A percentile compares a stretch with the other conserved stretches of the same genome.
These are phyloP conservation scores for Penaeus monodon DNA, from an alignment of 2,888 invertebrate species.

Conservation along the genomic window DNA sequence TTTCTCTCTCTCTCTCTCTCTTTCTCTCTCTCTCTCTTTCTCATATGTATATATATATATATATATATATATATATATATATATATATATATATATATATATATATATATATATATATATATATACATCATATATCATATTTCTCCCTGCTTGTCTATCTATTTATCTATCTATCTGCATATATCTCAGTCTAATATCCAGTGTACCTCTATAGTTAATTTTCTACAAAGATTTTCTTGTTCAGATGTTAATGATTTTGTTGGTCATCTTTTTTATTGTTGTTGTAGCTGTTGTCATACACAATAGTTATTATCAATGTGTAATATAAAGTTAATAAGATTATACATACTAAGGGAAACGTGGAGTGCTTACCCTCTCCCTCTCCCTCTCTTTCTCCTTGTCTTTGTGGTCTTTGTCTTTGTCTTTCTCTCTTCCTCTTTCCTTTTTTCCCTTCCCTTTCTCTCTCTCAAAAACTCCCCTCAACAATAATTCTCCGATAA, in stretches of 20 bases:
- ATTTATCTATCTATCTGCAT: no score
- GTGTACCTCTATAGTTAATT: no score
- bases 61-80: neutral
- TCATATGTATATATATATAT: neutral
- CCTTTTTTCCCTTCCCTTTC: neutral
- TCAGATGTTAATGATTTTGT: no score
- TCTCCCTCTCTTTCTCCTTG: conserved; percentile 14
- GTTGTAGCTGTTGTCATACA: no score
- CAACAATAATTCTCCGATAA: no score
- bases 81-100: neutral
- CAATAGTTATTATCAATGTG: no score
- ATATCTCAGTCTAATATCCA: no score
- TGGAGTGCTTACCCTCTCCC: conserved; percentile 16
- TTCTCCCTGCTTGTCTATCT: neutral
- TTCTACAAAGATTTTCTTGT: no score
- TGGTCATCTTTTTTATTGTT: no score
- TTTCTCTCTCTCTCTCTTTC: neutral
- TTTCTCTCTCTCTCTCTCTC: conserved; percentile 11
- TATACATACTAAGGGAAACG: no score
- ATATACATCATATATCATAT: conserved; percentile 22
- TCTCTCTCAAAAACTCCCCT: neutral
- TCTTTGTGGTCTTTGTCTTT: neutral
- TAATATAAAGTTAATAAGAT: no score
- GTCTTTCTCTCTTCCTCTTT: conserved; percentile 31
- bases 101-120: conserved; percentile 19